Percentiles rank a stretch among this genome's conserved stretches.
Evolutionary conservation across 2,797 vertebrate species (phyloP).

Genomic region (Babyrousa celebensis): DNA sequence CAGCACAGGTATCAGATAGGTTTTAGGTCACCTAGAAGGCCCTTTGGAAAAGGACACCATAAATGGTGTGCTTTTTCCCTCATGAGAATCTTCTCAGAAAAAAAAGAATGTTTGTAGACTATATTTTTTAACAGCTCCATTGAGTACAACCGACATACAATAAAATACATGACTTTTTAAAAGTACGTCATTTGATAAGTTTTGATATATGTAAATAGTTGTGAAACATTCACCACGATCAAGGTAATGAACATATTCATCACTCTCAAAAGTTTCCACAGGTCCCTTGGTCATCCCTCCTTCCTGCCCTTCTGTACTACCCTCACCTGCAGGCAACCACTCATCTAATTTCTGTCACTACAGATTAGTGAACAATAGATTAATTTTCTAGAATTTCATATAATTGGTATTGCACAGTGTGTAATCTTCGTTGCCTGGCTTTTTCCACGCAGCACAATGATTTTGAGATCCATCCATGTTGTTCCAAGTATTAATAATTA

Average conservation of each 20-base stretch:
- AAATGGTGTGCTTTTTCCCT: neutral
- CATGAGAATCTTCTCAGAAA: slow-evolving; percentile 40
- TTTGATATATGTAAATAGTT: neutral
- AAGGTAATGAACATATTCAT: slow-evolving; percentile 23
- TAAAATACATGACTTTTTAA: neutral
- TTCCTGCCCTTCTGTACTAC: neutral
- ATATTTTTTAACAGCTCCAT: slow-evolving; percentile 55
- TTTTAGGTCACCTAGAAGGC: slow-evolving; percentile 29
- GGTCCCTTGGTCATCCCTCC: neutral
- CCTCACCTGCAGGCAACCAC: neutral
- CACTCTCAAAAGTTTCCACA: neutral
- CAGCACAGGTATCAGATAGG: slow-evolving; percentile 21
- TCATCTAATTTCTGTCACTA: slow-evolving; percentile 16
- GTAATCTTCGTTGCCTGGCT: neutral
- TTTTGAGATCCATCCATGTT: slow-evolving; percentile 43
- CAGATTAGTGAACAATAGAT: slow-evolving; percentile 27
- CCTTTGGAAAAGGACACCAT: slow-evolving; percentile 28
- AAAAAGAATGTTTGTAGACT: slow-evolving; percentile 36
- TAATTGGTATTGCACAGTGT: neutral
- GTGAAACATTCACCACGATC: neutral
- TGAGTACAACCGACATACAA: neutral
- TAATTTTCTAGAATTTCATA: slow-evolving; percentile 48
- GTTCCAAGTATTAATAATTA: slow-evolving; percentile 31
- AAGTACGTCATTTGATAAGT: slow-evolving; percentile 12
- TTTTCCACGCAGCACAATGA: slow-evolving; percentile 56